Percentiles rank a stretch among this genome's conserved stretches.
phyloP scores from a whole-genome alignment of 2,113 vertebrate species.

The Delphinus delphis region DNA sequence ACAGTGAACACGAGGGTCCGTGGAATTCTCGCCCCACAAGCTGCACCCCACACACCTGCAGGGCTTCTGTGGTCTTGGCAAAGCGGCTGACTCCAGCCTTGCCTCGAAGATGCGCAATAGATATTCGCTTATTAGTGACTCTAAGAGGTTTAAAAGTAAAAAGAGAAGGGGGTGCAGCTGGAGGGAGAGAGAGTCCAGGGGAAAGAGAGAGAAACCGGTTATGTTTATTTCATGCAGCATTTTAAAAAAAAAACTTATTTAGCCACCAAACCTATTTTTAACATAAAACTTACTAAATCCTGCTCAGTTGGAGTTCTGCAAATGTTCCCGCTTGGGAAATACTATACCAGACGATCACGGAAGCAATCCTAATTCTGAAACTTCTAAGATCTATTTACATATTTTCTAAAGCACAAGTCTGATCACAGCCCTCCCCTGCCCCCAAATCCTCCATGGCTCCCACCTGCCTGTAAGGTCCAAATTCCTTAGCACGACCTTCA shows the following conservation, averaged over 20 bases:
- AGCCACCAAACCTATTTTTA: neutral
- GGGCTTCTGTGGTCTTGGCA: neutral
- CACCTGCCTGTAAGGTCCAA: neutral
- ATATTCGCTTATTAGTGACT: neutral
- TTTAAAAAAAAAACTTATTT: neutral
- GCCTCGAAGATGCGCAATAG: neutral
- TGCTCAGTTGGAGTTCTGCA: neutral
- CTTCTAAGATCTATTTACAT: neutral
- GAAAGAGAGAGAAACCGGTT: neutral
- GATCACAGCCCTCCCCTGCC: neutral
- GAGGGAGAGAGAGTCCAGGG: neutral
- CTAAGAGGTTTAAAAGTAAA: neutral
- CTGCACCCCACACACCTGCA: neutral
- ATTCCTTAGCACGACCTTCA: neutral
- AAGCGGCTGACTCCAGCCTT: neutral
- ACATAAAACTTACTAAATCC: conserved; percentile 1
- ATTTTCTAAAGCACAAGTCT: neutral
- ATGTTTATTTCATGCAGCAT: neutral
- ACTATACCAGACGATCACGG: neutral
- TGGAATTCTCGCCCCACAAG: neutral
- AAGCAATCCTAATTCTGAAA: neutral
- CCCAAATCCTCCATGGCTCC: neutral
- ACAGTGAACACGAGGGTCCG: rapidly evolving
- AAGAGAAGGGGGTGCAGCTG: neutral
- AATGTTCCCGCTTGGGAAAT: neutral